Evolutionary conservation across 2,797 vertebrate species (phyloP).

Genomic region (Decapterus maruadsi): DNA sequence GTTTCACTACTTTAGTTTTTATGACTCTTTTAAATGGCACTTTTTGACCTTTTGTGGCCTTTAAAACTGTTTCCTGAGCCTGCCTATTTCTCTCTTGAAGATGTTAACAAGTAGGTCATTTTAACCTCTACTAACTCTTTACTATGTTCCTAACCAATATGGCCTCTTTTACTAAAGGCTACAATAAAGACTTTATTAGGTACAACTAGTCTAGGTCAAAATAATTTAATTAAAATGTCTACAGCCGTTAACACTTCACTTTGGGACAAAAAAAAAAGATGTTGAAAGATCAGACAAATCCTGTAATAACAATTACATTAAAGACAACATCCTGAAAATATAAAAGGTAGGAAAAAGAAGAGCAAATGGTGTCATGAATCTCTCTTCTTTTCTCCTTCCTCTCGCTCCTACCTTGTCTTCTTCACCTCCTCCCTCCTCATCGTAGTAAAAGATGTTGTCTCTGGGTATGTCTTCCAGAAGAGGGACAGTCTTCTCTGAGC

Average conservation of each 20-base stretch:
- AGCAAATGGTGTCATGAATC: background rate
- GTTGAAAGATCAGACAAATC: background rate
- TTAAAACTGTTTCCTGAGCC: background rate
- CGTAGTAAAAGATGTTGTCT: slow-evolving; percentile 91
- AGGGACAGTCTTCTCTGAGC: slow-evolving; percentile 76
- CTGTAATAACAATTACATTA: slow-evolving; percentile 76
- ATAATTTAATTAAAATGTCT: background rate
- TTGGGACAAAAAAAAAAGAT: background rate
- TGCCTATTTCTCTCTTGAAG: background rate
- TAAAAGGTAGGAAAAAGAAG: no score
- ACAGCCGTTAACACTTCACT: background rate
- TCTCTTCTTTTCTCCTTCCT: slow-evolving; percentile 38
- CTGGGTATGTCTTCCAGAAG: slow-evolving; percentile 87
- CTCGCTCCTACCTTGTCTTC: slow-evolving; percentile 88
- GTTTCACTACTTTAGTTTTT: background rate
- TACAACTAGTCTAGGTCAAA: background rate
- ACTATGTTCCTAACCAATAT: background rate
- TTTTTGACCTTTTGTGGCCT: background rate
- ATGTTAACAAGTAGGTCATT: background rate
- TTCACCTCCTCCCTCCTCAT: slow-evolving; percentile 92
- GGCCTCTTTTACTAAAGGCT: background rate
- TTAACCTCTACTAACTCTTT: background rate
- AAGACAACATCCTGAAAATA: no score
- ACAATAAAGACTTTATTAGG: background rate
- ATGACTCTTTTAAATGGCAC: background rate